A percentile compares a stretch with the other conserved stretches of the same genome.
Conservation (phyloP, 2,113 vertebrate genomes). For the Neogale vison region DNA sequence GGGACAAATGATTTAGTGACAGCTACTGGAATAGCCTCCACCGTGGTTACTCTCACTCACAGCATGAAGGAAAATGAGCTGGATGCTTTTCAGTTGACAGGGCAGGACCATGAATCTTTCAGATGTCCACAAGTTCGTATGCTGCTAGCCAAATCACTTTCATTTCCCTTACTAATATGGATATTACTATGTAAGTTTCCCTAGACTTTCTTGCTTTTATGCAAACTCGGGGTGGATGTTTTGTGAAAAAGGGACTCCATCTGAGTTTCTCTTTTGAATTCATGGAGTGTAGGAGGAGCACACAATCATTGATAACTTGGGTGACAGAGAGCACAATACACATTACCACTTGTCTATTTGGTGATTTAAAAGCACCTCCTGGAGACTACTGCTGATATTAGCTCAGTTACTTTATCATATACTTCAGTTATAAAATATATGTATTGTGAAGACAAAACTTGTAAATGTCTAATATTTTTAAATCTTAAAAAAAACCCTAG, state of each 20-base stretch:
- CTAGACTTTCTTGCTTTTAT: conserved; percentile 39
- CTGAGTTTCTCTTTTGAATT: background rate
- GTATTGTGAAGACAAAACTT: conserved; percentile 51
- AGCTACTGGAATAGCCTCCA: background rate
- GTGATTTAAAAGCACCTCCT: conserved; percentile 76
- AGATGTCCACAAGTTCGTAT: background rate
- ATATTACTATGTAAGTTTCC: conserved; percentile 41
- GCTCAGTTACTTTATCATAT: conserved; percentile 30
- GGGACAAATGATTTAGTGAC: conserved; percentile 29
- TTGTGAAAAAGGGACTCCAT: background rate
- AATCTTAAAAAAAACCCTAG: background rate
- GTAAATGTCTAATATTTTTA: conserved; percentile 25
- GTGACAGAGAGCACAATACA: conserved; percentile 47
- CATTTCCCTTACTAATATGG: conserved; percentile 18
- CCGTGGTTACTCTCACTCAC: background rate
- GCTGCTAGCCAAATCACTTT: conserved; percentile 25
- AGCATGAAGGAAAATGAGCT: background rate
- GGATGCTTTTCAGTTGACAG: background rate
- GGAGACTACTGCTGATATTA: conserved; percentile 48
- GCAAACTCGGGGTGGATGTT: background rate
- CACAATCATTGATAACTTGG: conserved; percentile 46
- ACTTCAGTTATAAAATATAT: conserved; percentile 19
- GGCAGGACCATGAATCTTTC: conserved; percentile 38
- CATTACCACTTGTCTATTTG: conserved; percentile 32
- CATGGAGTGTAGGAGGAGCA: background rate